These are phyloP conservation scores for Littorina saxatilis DNA, from an alignment of 1,140 invertebrate genomes.

Conservation along the genomic window DNA sequence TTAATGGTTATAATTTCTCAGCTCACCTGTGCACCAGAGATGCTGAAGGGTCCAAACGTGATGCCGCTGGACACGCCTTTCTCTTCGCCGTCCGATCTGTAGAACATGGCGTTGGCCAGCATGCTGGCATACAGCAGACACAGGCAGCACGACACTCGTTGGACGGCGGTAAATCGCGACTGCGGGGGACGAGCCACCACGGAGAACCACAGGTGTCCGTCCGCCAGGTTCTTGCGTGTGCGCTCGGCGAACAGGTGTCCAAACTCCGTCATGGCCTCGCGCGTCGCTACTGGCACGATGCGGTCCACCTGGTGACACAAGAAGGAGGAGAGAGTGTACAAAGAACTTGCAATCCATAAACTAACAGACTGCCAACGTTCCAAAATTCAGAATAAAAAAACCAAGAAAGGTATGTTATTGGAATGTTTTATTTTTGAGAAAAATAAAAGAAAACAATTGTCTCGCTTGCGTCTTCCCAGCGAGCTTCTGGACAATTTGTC, in stretches of 20 bases:
- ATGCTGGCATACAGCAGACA: conserved; percentile 79
- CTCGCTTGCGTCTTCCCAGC: too few species aligned
- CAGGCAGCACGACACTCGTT: conserved; percentile 79
- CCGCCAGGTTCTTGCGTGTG: conserved; percentile 76
- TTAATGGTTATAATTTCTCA: too few species aligned
- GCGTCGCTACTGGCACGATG: conserved; percentile 78
- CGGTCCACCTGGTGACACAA: conserved; percentile 76
- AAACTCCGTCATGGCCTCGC: conserved; percentile 76
- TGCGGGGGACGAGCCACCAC: conserved; percentile 78
- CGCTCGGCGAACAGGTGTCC: conserved; percentile 77
- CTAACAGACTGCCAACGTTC: too few species aligned
- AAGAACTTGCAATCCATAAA: too few species aligned
- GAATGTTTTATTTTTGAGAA: too few species aligned
- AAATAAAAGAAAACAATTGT: too few species aligned
- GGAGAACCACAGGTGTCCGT: conserved; percentile 81
- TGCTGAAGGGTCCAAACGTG: conserved; percentile 76
- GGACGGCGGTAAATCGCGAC: conserved; percentile 77
- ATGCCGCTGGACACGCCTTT: conserved; percentile 64
- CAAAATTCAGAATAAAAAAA: too few species aligned
- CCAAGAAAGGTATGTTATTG: too few species aligned
- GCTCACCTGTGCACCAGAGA: conserved; percentile 75
- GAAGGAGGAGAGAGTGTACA: too few species aligned
- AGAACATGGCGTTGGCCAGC: conserved; percentile 80
- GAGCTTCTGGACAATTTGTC: too few species aligned
- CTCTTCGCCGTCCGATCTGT: conserved; percentile 61